A percentile compares a stretch with the other conserved stretches of the same genome.
Evolutionary conservation across 1,140 invertebrate genomes (phyloP).

Genomic region (Drosophila bipectinata): DNA sequence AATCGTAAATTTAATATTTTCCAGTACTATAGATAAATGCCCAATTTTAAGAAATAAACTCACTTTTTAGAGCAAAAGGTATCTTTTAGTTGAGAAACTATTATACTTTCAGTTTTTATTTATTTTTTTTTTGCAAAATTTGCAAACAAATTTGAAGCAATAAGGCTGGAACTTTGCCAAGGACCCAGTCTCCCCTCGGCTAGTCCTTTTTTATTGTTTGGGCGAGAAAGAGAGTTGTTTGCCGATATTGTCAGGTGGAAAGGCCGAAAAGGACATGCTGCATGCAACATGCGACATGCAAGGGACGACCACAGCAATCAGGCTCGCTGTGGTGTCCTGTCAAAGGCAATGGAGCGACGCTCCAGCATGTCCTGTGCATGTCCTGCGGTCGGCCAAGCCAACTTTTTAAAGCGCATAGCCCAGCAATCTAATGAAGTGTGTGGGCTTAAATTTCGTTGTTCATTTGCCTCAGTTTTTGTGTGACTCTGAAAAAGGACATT

Average conservation of each 20-base stretch:
- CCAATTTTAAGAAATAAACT: too few species aligned
- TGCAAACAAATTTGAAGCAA: too few species aligned
- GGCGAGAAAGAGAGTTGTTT: slow-evolving; percentile 30
- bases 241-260: slow-evolving; percentile 54
- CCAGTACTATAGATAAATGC: too few species aligned
- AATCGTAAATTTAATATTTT: too few species aligned
- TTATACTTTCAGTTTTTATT: background rate
- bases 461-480: slow-evolving; percentile 41
- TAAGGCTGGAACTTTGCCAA: background rate
- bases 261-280: background rate
- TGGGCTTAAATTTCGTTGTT: slow-evolving; percentile 40
- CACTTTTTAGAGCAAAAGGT: too few species aligned
- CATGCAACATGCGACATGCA: slow-evolving; percentile 19
- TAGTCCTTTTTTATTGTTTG: slow-evolving; percentile 11
- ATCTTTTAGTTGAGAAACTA: background rate
- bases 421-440: slow-evolving; percentile 55
- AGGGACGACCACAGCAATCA: slow-evolving; percentile 51
- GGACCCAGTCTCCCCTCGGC: background rate
- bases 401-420: slow-evolving; percentile 37
- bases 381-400: slow-evolving; percentile 26
- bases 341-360: slow-evolving; percentile 45
- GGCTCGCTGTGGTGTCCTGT: slow-evolving; percentile 34
- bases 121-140: too few species aligned
- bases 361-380: slow-evolving; percentile 17
- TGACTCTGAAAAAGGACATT: background rate